phyloP scores from a whole-genome alignment of 1,140 invertebrate genomes.

The Trialeurodes vaporariorum region DNA sequence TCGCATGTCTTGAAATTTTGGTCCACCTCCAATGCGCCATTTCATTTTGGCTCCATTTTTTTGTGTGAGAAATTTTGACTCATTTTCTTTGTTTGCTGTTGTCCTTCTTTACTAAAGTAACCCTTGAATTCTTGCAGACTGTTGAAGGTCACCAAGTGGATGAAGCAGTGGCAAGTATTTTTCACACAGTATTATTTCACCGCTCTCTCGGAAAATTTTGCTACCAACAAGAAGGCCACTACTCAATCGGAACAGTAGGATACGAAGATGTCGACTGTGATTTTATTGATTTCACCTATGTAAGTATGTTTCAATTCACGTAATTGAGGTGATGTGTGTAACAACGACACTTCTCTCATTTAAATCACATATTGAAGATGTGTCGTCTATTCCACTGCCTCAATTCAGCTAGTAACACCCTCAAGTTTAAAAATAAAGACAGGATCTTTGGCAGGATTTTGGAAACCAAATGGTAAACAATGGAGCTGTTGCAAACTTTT shows the following conservation, averaged over 20 bases:
- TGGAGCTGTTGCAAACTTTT: no score
- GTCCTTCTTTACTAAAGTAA: conserved; percentile 2
- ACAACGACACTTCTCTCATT: no score
- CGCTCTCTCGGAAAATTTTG: conserved; percentile 89
- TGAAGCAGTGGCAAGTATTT: conserved; percentile 86
- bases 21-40: conserved; percentile 5
- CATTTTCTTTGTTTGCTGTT: not conserved
- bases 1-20: no score
- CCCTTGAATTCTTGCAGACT: conserved; percentile 35
- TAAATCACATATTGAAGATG: no score
- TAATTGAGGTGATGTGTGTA: no score
- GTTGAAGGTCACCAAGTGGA: conserved; percentile 89
- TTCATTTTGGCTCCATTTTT: not conserved
- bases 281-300: conserved; percentile 94
- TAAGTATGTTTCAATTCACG: no score
- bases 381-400: no score
- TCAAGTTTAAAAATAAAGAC: no score
- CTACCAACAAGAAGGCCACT: conserved; percentile 85
- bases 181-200: conserved; percentile 91
- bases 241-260: conserved; percentile 87
- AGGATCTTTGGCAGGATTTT: no score
- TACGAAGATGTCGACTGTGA: conserved; percentile 94
- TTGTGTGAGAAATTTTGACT: conserved; percentile 7
- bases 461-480: no score
- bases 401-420: no score